These are phyloP conservation scores for Caenorhabditis angaria DNA, from an alignment of 2,888 invertebrate genomes.

Conservation along the genomic window DNA sequence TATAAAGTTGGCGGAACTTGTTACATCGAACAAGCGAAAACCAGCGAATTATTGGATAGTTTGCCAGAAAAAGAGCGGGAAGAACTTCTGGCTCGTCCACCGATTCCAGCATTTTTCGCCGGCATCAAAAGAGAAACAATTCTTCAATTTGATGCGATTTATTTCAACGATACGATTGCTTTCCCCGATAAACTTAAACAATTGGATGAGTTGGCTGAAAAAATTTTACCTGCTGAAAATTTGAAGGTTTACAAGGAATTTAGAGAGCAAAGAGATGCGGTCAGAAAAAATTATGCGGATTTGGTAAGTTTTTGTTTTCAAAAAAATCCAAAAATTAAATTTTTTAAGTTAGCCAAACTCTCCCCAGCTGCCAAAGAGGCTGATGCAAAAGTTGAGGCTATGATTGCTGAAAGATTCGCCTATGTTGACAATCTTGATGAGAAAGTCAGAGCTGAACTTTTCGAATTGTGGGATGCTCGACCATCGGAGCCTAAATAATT, in stretches of 20 bases:
- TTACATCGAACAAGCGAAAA: constrained; percentile 54
- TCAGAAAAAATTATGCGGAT: constrained; percentile 44
- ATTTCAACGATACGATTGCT: constrained; percentile 48
- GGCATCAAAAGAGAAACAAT: constrained; percentile 43
- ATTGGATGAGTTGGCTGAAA: constrained; percentile 55
- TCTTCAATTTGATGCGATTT: constrained; percentile 51
- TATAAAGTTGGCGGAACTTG: constrained; percentile 60
- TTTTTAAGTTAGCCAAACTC: neutral
- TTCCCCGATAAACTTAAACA: constrained; percentile 51
- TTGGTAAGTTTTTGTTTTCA: constrained; percentile 23
- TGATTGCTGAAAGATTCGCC: constrained; percentile 51
- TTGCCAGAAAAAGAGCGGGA: constrained; percentile 42
- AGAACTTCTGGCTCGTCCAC: constrained; percentile 37
- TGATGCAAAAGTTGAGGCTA: constrained; percentile 53
- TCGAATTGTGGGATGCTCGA: constrained; percentile 45
- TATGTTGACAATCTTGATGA: constrained; percentile 45
- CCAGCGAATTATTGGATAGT: constrained; percentile 51
- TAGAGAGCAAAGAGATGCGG: constrained; percentile 49
- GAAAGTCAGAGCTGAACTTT: constrained; percentile 46
- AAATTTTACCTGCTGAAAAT: constrained; percentile 50
- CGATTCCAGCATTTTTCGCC: constrained; percentile 36
- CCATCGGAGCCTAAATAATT: constrained; percentile 25
- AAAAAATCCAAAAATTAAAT: too few species aligned
- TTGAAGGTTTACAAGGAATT: constrained; percentile 55
- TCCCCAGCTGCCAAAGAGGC: constrained; percentile 50